phyloP scores from a whole-genome alignment of 2,113 vertebrate species.

The Pangasianodon hypophthalmus region DNA sequence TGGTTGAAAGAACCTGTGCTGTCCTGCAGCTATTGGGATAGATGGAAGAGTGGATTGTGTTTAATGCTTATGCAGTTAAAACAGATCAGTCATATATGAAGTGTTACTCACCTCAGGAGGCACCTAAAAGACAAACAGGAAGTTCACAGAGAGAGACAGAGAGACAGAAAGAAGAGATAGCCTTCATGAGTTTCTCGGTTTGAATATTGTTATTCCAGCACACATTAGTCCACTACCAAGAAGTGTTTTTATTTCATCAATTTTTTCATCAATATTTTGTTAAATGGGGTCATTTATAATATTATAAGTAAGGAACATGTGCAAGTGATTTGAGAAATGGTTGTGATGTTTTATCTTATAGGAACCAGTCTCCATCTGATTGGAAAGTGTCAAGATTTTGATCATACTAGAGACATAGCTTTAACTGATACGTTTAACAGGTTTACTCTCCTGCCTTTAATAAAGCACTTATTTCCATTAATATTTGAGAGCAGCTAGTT shows the following conservation, averaged over 20 bases:
- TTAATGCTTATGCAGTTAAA: background rate
- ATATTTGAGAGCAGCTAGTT: too few relatives aligned
- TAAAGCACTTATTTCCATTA: too few relatives aligned
- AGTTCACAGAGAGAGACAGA: background rate
- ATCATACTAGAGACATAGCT: too few relatives aligned
- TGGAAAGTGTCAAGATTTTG: too few relatives aligned
- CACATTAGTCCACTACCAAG: background rate
- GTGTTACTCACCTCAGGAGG: constrained; percentile 64
- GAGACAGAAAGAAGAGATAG: background rate
- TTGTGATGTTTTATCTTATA: background rate
- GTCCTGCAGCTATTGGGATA: constrained; percentile 59
- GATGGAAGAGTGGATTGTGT: background rate
- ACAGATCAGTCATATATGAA: background rate
- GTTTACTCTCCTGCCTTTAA: too few relatives aligned
- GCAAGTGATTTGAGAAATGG: background rate
- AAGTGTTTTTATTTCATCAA: background rate
- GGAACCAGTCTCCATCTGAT: too few relatives aligned
- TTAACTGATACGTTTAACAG: too few relatives aligned
- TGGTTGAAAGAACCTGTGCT: constrained; percentile 58
- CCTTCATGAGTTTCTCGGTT: background rate
- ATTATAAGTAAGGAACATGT: background rate
- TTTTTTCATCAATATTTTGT: background rate
- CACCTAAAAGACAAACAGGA: constrained; percentile 61
- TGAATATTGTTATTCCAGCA: background rate
- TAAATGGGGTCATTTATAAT: background rate